These are phyloP conservation scores for Rhyacophila brunnea DNA, from an alignment of 1,140 invertebrate species.

Conservation along the genomic window DNA sequence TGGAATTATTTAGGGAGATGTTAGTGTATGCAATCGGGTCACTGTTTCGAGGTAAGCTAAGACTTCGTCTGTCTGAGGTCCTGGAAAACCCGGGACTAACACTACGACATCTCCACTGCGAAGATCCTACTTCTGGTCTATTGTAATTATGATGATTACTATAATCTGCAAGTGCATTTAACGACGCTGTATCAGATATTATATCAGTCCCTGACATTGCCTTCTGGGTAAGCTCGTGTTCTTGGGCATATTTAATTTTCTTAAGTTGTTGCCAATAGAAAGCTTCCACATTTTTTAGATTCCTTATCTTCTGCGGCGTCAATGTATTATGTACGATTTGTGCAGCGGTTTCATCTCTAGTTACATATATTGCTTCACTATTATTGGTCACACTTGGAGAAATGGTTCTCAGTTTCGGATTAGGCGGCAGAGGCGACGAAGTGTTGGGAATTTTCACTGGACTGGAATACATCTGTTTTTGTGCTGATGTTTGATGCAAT, in stretches of 20 bases:
- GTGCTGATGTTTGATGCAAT: constrained; percentile 6
- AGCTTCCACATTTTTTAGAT: constrained; percentile 56
- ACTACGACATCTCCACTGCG: constrained; percentile 23
- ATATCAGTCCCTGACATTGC: constrained; percentile 36
- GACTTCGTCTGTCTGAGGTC: constrained; percentile 6
- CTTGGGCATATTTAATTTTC: constrained; percentile 57
- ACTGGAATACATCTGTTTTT: not conserved
- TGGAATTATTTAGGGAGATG: not conserved
- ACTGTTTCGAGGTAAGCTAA: not conserved
- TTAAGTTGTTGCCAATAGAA: constrained; percentile 62
- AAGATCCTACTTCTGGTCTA: not conserved
- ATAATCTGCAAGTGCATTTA: not conserved
- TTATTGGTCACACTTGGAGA: no score
- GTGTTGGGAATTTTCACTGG: not conserved
- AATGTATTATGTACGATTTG: not conserved
- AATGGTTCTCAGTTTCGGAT: not conserved
- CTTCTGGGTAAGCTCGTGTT: constrained; percentile 49
- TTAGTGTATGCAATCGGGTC: not conserved
- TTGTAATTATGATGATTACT: constrained; percentile 1
- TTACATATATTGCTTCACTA: no score
- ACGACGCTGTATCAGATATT: not conserved
- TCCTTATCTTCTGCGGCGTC: constrained; percentile 37
- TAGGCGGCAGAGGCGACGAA: not conserved
- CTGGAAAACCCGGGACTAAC: constrained; percentile 27
- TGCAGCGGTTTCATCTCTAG: no score